Base-by-base conservation (phyloP, 2,797 vertebrate genomes). In the Argya squamiceps region DNA sequence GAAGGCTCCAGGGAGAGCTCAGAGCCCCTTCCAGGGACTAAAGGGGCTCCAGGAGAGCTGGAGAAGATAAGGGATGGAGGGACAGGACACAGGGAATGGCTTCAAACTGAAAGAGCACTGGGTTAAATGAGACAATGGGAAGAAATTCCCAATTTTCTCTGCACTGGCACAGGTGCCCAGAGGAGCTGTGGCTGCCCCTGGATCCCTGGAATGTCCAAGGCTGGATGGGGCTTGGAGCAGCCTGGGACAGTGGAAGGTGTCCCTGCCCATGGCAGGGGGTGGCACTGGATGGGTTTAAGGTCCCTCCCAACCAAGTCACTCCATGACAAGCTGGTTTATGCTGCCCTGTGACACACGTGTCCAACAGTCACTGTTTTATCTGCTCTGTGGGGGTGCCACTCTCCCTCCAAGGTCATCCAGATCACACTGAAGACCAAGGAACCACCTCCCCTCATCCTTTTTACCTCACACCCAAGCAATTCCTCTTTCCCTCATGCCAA, bases 161-260 rank as follows among this genome's bases (percentile, higher is more conserved):
- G 27, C 15, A n/a, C 7, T 59, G 21, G 24, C 39, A 59, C 17
- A 60, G 4, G 24, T 1, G 1, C 20, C 24, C 6, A 81, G 10
- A 53, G 15, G 0, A 74, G 29, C n/a, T 46, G 84, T 37, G 50
- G 52, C 37, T 80, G 59, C 4, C n/a, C 37, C 37, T 81, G 78
- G 16, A n/a, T 17, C 23, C 23, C 67, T 88, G 37, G 36, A 0
- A 58, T 50, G 39, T 0, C 47, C 78, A n/a, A 62, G 36, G 77
- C 0, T 75, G 62, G 69, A 39, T 0, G 0, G 27, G 16, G 37
- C 16, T 29, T 24, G 44, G 44, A 75, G 30, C 3, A 32, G 0
- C 24, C 20, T 59, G 68, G 39, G 11, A 6, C 0, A 1, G 29
- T 4, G 53, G 34, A 0, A 82, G 8, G 5, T 49, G 78, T 49